Percentiles rank a stretch among this genome's conserved stretches.
Evolutionary conservation across 2,888 invertebrate genomes (phyloP).

Genomic region (Timandra comae): DNA sequence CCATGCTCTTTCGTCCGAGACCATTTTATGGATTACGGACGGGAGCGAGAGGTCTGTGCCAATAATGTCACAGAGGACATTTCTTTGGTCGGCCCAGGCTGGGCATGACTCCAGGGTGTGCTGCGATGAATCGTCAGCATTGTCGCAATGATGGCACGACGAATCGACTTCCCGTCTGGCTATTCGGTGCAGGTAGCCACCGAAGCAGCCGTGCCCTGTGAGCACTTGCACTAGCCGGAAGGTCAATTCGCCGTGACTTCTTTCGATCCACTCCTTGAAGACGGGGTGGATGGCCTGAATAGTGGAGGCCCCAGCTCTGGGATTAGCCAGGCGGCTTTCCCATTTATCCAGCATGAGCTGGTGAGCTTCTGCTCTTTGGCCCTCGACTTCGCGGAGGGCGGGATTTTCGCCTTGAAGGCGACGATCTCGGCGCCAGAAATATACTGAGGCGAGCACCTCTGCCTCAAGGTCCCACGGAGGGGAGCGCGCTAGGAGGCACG

Average conservation of each 20-base stretch:
- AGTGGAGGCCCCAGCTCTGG: not conserved
- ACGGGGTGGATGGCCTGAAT: not conserved
- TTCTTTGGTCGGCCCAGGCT: slow-evolving; percentile 1
- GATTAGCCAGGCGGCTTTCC: not conserved
- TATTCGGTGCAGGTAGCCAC: slow-evolving; percentile 1
- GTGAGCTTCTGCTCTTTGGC: not conserved
- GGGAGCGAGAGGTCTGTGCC: slow-evolving; percentile 4
- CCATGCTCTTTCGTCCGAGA: not conserved
- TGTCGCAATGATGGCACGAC: slow-evolving; percentile 3
- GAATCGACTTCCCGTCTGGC: slow-evolving; percentile 1
- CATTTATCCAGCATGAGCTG: not conserved
- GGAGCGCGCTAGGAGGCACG: slow-evolving; percentile 4
- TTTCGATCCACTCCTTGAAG: not conserved
- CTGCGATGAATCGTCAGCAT: not conserved
- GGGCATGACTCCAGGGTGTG: slow-evolving; percentile 2
- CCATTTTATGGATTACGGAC: slow-evolving; percentile 1
- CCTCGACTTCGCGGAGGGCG: not conserved
- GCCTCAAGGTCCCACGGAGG: slow-evolving; percentile 9
- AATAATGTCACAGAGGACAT: not conserved
- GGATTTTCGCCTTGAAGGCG: not conserved
- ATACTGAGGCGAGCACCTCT: not conserved
- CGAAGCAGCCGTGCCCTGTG: slow-evolving; percentile 1
- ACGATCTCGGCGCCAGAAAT: not conserved
- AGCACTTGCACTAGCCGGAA: not conserved
- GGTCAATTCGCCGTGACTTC: not conserved